These are phyloP conservation scores for Clinocottus analis DNA, from an alignment of 2,113 vertebrate species.

Conservation along the genomic window DNA sequence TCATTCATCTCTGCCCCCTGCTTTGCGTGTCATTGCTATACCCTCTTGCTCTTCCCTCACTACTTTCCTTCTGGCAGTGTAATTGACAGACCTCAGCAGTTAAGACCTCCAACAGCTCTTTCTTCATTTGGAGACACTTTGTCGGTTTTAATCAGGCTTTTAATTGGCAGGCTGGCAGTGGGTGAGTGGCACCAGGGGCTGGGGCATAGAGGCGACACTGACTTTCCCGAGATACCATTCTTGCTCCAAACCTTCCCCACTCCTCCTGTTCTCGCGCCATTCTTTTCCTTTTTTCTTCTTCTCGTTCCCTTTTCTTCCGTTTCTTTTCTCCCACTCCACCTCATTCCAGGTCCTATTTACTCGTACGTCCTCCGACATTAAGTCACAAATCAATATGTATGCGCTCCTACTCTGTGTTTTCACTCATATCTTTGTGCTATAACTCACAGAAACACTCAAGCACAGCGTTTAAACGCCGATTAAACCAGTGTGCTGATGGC, in stretches of 20 bases:
- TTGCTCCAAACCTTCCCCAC: neutral
- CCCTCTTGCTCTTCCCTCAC: conserved; percentile 68
- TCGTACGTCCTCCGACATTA: conserved; percentile 21
- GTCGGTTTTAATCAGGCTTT: conserved; percentile 86
- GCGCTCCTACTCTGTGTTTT: conserved; percentile 26
- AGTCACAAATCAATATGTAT: conserved; percentile 47
- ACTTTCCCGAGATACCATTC: conserved; percentile 63
- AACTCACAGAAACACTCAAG: conserved; percentile 36
- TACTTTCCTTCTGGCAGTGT: conserved; percentile 74
- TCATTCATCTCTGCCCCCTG: conserved; percentile 53
- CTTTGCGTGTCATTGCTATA: conserved; percentile 66
- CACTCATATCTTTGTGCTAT: conserved; percentile 33
- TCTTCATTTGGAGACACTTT: conserved; percentile 87
- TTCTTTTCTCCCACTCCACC: neutral
- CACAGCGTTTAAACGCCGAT: conserved; percentile 49
- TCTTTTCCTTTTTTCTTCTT: neutral
- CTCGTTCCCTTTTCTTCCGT: neutral
- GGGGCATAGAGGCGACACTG: conserved; percentile 65
- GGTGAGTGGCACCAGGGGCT: conserved; percentile 76
- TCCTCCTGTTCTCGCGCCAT: neutral
- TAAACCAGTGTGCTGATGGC: conserved; percentile 59
- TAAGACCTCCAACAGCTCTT: conserved; percentile 81
- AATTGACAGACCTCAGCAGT: conserved; percentile 83
- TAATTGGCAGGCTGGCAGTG: conserved; percentile 83
- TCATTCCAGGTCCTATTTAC: conserved; percentile 10